Evolutionary conservation across 2,113 vertebrate genomes (phyloP).

Genomic region (Gasterosteus aculeatus): DNA sequence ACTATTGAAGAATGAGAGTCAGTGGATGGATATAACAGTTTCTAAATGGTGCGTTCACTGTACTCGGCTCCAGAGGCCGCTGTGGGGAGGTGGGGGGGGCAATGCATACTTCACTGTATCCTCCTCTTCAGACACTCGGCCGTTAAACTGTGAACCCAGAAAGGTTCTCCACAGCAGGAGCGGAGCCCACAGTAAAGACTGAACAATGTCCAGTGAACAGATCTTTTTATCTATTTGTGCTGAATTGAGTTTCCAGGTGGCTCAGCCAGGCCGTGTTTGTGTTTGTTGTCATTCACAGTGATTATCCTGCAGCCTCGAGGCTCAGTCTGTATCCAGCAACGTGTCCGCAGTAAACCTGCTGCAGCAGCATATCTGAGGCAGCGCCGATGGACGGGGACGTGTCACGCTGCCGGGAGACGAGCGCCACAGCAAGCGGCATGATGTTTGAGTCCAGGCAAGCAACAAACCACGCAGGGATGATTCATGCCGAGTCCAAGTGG

Average conservation of each 20-base stretch:
- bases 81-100: neutral
- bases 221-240: slow-evolving; percentile 41
- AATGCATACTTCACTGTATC: neutral
- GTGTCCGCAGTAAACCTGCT: slow-evolving; percentile 66
- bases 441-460: neutral
- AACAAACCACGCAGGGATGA: neutral
- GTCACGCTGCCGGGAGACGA: slow-evolving; percentile 28
- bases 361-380: slow-evolving; percentile 65
- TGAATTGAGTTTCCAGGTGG: slow-evolving; percentile 65
- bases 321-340: slow-evolving; percentile 63
- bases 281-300: slow-evolving; percentile 69
- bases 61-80: neutral
- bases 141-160: slow-evolving; percentile 14
- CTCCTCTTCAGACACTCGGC: slow-evolving; percentile 5
- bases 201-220: slow-evolving; percentile 40
- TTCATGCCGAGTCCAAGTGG: neutral
- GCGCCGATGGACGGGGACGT: slow-evolving; percentile 60
- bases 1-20: neutral
- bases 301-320: slow-evolving; percentile 68
- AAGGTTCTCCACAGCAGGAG: slow-evolving; percentile 23
- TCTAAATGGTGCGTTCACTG: neutral
- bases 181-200: slow-evolving; percentile 7
- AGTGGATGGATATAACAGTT: neutral
- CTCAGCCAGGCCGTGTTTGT: slow-evolving; percentile 68
- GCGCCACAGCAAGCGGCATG: neutral